These are phyloP conservation scores for Girardinichthys multiradiatus DNA, from an alignment of 2,113 vertebrate genomes.

Conservation along the genomic window DNA sequence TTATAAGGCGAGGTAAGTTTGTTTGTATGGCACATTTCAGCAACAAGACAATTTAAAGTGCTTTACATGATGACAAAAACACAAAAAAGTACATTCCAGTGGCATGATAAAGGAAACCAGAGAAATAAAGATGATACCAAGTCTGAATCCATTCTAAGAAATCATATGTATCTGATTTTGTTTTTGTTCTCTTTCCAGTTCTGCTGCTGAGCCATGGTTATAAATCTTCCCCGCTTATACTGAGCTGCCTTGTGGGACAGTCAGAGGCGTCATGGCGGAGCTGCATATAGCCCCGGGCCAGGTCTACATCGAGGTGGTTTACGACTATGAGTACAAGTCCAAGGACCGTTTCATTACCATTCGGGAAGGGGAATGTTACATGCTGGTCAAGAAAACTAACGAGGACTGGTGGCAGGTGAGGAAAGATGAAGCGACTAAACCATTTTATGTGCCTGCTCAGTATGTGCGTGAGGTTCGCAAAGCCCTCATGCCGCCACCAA, in stretches of 20 bases:
- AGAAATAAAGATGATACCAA: too few species aligned
- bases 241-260: slow-evolving; percentile 60
- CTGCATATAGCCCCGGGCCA: slow-evolving; percentile 84
- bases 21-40: too few species aligned
- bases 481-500: slow-evolving; percentile 94
- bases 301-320: slow-evolving; percentile 92
- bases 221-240: slow-evolving; percentile 35
- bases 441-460: slow-evolving; percentile 95
- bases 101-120: too few species aligned
- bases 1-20: too few species aligned
- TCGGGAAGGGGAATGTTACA: slow-evolving; percentile 90
- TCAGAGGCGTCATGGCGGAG: slow-evolving; percentile 81
- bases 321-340: slow-evolving; percentile 92
- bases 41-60: too few species aligned
- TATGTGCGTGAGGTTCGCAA: slow-evolving; percentile 94
- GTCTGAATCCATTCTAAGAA: too few species aligned
- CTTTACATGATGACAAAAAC: too few species aligned
- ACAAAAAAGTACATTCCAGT: too few species aligned
- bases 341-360: slow-evolving; percentile 91
- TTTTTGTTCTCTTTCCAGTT: slow-evolving; percentile 29
- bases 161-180: not conserved
- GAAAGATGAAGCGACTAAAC: slow-evolving; percentile 87
- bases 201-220: slow-evolving; percentile 79
- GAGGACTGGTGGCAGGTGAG: slow-evolving; percentile 98
- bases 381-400: slow-evolving; percentile 94